A percentile compares a stretch with the other conserved stretches of the same genome.
Conservation (phyloP, 2,888 invertebrate species). For the Marronus borbonicus region DNA sequence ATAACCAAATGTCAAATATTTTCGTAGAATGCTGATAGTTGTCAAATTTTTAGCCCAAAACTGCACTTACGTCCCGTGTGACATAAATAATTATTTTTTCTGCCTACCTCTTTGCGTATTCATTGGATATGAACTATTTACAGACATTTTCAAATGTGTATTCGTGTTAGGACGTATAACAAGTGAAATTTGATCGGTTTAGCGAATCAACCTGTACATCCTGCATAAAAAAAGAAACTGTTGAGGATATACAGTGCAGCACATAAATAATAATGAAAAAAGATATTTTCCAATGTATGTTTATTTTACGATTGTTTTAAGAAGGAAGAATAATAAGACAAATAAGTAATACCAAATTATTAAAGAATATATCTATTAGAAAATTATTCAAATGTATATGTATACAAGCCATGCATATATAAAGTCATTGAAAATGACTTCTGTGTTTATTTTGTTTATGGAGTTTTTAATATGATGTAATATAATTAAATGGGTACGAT, state of each 20-base stretch:
- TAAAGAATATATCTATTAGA: slow-evolving; percentile 6
- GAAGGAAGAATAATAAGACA: slow-evolving; percentile 22
- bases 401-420: slow-evolving; percentile 1
- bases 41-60: no score
- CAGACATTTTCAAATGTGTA: no score
- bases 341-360: slow-evolving; percentile 43
- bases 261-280: slow-evolving; percentile 36
- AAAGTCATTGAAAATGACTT: slow-evolving; percentile 7
- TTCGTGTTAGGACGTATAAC: no score
- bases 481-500: neutral
- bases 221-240: slow-evolving; percentile 19
- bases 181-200: no score
- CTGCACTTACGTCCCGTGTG: no score
- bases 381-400: slow-evolving; percentile 21
- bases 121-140: no score
- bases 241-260: slow-evolving; percentile 40
- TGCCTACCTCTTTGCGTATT: no score
- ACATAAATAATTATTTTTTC: no score
- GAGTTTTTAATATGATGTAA: slow-evolving; percentile 11
- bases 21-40: no score
- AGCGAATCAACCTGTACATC: no score
- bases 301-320: slow-evolving; percentile 23
- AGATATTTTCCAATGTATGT: slow-evolving; percentile 29
- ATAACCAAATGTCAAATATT: no score
- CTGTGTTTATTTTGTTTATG: slow-evolving; percentile 2